Percentiles rank a stretch among this genome's conserved stretches.
phyloP scores from a whole-genome alignment of 2,113 vertebrate genomes.

The Misgurnus anguillicaudatus region DNA sequence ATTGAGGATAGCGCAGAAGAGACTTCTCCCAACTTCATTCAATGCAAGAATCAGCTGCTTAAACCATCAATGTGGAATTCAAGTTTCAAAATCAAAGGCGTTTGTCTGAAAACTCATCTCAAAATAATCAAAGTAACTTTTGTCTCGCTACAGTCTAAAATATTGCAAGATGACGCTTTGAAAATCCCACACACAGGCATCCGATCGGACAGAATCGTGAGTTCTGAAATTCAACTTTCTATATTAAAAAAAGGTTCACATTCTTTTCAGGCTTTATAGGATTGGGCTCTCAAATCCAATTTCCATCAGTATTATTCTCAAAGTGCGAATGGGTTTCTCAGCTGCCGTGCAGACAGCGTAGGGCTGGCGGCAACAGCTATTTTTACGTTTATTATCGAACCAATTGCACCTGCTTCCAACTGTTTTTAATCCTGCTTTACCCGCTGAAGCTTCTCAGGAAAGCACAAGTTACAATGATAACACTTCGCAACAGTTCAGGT shows the following conservation, averaged over 20 bases:
- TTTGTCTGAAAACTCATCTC: not conserved
- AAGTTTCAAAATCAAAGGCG: constrained; percentile 31
- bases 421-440: constrained; percentile 56
- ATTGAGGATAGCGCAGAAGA: constrained; percentile 9
- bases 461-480: constrained; percentile 56
- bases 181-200: constrained; percentile 46
- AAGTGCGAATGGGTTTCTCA: constrained; percentile 57
- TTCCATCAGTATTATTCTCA: constrained; percentile 61
- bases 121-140: constrained; percentile 12
- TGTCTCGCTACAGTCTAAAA: constrained; percentile 18
- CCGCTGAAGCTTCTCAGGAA: constrained; percentile 55
- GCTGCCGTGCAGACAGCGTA: constrained; percentile 47
- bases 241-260: constrained; percentile 53
- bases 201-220: constrained; percentile 36
- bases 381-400: constrained; percentile 61
- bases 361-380: constrained; percentile 66
- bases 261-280: constrained; percentile 60
- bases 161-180: constrained; percentile 29
- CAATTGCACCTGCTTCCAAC: constrained; percentile 60
- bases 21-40: not conserved
- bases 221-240: constrained; percentile 55
- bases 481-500: not conserved
- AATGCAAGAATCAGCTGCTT: not conserved
- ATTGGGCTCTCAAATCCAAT: constrained; percentile 63
- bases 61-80: constrained; percentile 6